Evolutionary conservation across 2,113 vertebrate genomes (phyloP).

Genomic region (Coptodon bakossiorum): DNA sequence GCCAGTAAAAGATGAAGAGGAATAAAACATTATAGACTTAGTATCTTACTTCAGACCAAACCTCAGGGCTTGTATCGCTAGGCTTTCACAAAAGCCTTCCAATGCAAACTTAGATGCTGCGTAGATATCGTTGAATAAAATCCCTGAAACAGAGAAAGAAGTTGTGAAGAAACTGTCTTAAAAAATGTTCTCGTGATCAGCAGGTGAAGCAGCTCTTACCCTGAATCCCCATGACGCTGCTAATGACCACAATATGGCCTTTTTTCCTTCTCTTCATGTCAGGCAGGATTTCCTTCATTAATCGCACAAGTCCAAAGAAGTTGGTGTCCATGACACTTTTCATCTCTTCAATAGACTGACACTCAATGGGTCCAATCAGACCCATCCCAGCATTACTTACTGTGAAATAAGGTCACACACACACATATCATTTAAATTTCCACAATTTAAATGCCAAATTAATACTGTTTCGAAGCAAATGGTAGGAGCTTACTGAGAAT

Average conservation of each 20-base stretch:
- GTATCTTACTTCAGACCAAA: conserved; percentile 82
- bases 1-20: background rate
- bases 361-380: conserved; percentile 83
- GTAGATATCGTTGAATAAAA: conserved; percentile 86
- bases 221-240: conserved; percentile 87
- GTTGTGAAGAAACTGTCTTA: background rate
- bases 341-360: conserved; percentile 81
- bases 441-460: background rate
- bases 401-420: conserved; percentile 29
- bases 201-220: conserved; percentile 40
- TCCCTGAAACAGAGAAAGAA: conserved; percentile 60
- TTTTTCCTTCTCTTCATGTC: conserved; percentile 84
- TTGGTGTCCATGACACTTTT: conserved; percentile 85
- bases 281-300: conserved; percentile 80
- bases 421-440: background rate
- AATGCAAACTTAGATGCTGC: conserved; percentile 85
- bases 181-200: background rate
- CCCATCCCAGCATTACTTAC: conserved; percentile 86
- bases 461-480: background rate
- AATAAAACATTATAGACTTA: background rate
- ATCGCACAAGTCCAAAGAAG: conserved; percentile 81
- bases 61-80: conserved; percentile 81
- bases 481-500: conserved; percentile 71
- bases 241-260: conserved; percentile 82
- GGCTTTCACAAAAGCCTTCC: conserved; percentile 86